Evolutionary conservation across 2,888 invertebrate genomes (phyloP).

Genomic region (Mechanitis mazaeus): DNA sequence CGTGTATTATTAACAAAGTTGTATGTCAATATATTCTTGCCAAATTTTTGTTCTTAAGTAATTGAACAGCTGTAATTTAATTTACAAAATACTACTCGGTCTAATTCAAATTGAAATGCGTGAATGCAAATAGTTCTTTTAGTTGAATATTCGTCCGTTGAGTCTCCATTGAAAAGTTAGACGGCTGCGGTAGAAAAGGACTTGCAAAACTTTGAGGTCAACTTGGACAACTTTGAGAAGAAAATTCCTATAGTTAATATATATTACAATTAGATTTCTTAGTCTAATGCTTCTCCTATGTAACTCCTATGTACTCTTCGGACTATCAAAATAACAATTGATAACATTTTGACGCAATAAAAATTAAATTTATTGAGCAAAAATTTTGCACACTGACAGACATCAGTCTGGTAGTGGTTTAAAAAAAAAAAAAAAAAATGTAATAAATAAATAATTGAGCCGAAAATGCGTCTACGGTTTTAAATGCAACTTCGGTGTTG

Average conservation of each 20-base stretch:
- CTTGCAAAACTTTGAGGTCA: slow-evolving; percentile 1
- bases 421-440: too few relatives aligned
- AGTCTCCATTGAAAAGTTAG: background rate
- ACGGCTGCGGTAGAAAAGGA: background rate
- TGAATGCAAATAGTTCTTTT: slow-evolving; percentile 2
- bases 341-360: too few relatives aligned
- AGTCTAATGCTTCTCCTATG: background rate
- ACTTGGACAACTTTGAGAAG: slow-evolving; percentile 1
- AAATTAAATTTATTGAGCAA: too few relatives aligned
- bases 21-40: too few relatives aligned
- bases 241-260: background rate
- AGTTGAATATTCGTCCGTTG: background rate
- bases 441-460: too few relatives aligned
- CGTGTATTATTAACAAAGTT: too few relatives aligned
- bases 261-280: background rate
- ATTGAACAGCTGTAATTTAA: background rate
- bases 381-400: too few relatives aligned
- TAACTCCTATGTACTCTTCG: background rate
- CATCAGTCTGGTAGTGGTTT: too few relatives aligned
- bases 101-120: background rate
- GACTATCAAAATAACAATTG: too few relatives aligned
- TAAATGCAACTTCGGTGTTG: too few relatives aligned
- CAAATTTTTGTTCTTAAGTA: too few relatives aligned
- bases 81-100: background rate
- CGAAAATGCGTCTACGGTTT: too few relatives aligned